Percentiles rank a stretch among this genome's conserved stretches.
These are phyloP conservation scores for Thalassophryne amazonica DNA, from an alignment of 2,797 vertebrate species.

Conservation along the genomic window DNA sequence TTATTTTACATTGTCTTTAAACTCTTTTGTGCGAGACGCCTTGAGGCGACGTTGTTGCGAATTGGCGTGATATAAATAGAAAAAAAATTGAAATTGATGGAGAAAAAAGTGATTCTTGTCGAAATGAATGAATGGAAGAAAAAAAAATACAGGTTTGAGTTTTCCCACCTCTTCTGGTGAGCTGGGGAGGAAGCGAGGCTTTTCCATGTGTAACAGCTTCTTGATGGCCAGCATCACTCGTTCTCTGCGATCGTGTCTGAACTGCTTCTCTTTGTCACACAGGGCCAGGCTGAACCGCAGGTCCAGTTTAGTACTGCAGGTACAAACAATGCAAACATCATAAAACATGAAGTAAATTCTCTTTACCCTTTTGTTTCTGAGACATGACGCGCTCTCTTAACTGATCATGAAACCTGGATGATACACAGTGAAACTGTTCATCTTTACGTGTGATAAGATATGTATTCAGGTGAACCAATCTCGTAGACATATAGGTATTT, in stretches of 20 bases:
- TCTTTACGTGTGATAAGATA: background rate
- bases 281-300: conserved; percentile 92
- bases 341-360: too few species aligned
- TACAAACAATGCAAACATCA: background rate
- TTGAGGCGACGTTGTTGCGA: too few species aligned
- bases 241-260: conserved; percentile 85
- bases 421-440: background rate
- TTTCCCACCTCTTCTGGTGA: conserved; percentile 78
- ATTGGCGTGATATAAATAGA: too few species aligned
- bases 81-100: too few species aligned
- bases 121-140: too few species aligned
- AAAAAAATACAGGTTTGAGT: too few species aligned
- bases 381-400: too few species aligned
- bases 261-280: conserved; percentile 91
- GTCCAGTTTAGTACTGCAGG: conserved; percentile 85
- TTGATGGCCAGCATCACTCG: conserved; percentile 87
- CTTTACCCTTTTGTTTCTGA: too few species aligned
- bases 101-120: too few species aligned
- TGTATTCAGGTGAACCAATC: background rate
- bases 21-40: too few species aligned
- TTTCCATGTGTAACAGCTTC: conserved; percentile 86
- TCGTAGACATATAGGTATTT: background rate
- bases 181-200: conserved; percentile 78
- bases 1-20: too few species aligned
- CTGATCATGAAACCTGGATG: background rate